A percentile compares a stretch with the other conserved stretches of the same genome.
Evolutionary conservation across 2,113 vertebrate genomes (phyloP).

Genomic region (Elephas maximus): DNA sequence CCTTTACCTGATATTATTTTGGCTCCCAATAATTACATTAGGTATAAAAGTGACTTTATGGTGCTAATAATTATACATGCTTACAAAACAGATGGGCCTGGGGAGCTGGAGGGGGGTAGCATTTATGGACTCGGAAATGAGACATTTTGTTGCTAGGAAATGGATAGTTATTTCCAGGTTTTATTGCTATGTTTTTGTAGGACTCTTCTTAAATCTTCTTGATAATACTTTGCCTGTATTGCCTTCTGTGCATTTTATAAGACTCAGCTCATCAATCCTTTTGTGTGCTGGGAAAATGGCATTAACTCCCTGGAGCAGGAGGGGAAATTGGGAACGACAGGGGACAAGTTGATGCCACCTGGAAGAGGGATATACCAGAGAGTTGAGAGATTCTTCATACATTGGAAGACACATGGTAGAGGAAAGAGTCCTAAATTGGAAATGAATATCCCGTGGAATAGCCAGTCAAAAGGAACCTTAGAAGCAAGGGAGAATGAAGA

Average conservation of each 20-base stretch:
- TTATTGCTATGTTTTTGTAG: constrained; percentile 76
- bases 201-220: constrained; percentile 82
- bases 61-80: constrained; percentile 82
- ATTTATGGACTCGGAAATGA: constrained; percentile 84
- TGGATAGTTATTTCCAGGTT: constrained; percentile 83
- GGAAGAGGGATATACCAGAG: neutral
- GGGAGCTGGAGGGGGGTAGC: constrained; percentile 62
- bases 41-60: constrained; percentile 81
- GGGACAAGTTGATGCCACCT: neutral
- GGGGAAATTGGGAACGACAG: neutral
- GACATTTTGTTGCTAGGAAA: constrained; percentile 81
- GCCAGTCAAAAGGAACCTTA: neutral
- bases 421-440: fast-evolving
- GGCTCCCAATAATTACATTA: constrained; percentile 80
- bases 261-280: constrained; percentile 45
- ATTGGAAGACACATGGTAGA: neutral
- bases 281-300: neutral
- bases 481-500: neutral
- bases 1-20: constrained; percentile 72
- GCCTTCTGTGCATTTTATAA: constrained; percentile 66
- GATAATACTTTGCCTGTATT: constrained; percentile 72
- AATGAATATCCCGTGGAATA: too few species aligned
- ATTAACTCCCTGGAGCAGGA: neutral
- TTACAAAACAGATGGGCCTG: constrained; percentile 81
- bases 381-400: neutral